phyloP scores from a whole-genome alignment of 2,888 invertebrate species.

The Phyllotreta cruciferae region DNA sequence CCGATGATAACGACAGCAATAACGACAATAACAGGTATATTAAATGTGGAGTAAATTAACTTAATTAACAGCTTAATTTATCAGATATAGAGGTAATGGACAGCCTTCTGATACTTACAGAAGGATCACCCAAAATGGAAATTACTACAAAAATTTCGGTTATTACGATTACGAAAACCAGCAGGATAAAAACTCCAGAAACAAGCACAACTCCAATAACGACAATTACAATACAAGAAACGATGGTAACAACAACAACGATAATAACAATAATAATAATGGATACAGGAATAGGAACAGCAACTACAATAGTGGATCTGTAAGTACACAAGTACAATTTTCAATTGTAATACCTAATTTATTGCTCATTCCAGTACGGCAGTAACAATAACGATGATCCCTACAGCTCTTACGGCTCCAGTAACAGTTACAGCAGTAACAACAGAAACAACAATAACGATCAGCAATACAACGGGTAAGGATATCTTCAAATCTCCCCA shows the following conservation, averaged over 20 bases:
- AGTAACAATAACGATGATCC: conserved; percentile 17
- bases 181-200: background rate
- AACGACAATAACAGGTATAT: background rate
- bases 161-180: conserved; percentile 16
- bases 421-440: conserved; percentile 33
- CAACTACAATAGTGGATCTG: conserved; percentile 12
- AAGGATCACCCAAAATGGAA: conserved; percentile 18
- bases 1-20: conserved; percentile 3
- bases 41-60: background rate
- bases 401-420: conserved; percentile 14
- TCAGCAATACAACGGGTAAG: background rate
- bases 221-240: conserved; percentile 15
- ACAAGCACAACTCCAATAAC: conserved; percentile 10
- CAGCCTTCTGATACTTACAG: conserved; percentile 13
- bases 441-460: conserved; percentile 25
- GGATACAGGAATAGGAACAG: conserved; percentile 21
- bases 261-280: conserved; percentile 8
- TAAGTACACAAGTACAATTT: background rate
- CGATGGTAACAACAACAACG: conserved; percentile 1
- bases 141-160: conserved; percentile 28
- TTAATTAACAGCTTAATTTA: background rate
- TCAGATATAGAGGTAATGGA: conserved; percentile 14
- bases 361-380: background rate
- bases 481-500: background rate
- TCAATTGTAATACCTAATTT: background rate